Evolutionary conservation across 2,797 vertebrate genomes (phyloP), one percentile per base, ranked within the genome.

Genomic region (Phrynocephalus forsythii): DNA sequence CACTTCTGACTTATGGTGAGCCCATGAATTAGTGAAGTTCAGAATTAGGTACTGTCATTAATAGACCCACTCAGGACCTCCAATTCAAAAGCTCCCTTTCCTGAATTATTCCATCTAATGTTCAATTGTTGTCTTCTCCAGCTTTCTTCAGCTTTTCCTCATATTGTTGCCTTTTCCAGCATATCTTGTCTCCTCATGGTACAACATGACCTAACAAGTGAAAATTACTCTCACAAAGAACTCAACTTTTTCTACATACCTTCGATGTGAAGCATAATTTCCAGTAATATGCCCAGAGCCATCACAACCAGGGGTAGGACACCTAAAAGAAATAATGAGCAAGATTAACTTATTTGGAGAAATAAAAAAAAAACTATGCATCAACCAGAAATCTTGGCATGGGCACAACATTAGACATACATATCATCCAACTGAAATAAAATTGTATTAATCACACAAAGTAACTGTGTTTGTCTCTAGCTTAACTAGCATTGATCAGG

Each of bases 271-370:
- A 92, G 98, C 98, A 83, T 99, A 99, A 97, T 99, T 99, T 97
- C 99, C 99, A 88, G 99, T 99, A 95, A 99, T 99, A 96, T 99
- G 99, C 95, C 99, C 99, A 93, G 99, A 99, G 95, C 99, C 99
- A 86, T 99, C 99, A 94, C 99, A 99, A 94, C 99, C 99, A 95
- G 99, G 99, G 72, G 99, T 99, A 92, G 98, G 98, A 97, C 99
- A 99, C 97, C 99, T 99, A 96, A 95, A 96, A 97, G 95, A 92
- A 84, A 60, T 92, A 11, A 80, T 63, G 85, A 71, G 60, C n/a
- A 79, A 69, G 86, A 85, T 11, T 30, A 52, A 90, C 86, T 94
- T 91, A 13, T 89, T 87, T 5, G 86, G 81, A 86, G 90, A 90
- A 85, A 44, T 71, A 79, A 33, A 26, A 38, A 79, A 79, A 26